Conservation (phyloP, 2,113 vertebrate genomes). For the Corydoras sp. region DNA sequence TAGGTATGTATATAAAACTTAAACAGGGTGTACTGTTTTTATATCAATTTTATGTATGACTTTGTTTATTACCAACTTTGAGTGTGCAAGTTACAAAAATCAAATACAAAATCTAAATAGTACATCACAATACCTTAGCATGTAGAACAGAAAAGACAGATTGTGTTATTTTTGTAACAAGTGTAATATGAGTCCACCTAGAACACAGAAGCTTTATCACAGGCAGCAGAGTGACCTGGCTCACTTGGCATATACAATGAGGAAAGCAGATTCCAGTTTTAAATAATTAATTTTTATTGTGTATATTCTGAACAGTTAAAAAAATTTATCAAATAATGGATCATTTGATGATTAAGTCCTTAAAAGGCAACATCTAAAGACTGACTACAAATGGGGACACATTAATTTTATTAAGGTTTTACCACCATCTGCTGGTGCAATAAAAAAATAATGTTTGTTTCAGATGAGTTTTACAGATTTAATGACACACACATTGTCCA, state of each 20-base stretch:
- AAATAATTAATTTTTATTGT: slow-evolving; percentile 43
- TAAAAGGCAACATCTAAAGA: too few relatives aligned
- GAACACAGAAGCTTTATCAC: background rate
- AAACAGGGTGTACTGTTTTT: too few relatives aligned
- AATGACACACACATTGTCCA: background rate
- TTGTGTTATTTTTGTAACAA: too few relatives aligned
- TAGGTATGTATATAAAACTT: too few relatives aligned
- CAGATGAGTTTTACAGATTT: background rate
- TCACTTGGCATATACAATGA: slow-evolving; percentile 27
- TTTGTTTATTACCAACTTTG: too few relatives aligned
- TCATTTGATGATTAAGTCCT: background rate
- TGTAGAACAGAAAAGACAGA: too few relatives aligned
- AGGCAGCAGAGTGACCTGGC: slow-evolving; percentile 10
- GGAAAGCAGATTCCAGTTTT: slow-evolving; percentile 35
- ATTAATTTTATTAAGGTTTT: slow-evolving; percentile 19
- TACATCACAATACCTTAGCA: too few relatives aligned
- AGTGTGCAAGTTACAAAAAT: too few relatives aligned
- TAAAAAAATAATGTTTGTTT: background rate
- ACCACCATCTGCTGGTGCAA: slow-evolving; percentile 46
- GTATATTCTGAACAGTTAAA: slow-evolving; percentile 2
- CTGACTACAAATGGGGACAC: too few relatives aligned
- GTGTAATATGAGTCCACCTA: background rate
- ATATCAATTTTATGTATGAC: too few relatives aligned
- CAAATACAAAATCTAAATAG: too few relatives aligned
- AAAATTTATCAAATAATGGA: slow-evolving; percentile 5